Evolutionary conservation across 2,888 invertebrate genomes (phyloP).

Genomic region (Athripsodes cinereus): DNA sequence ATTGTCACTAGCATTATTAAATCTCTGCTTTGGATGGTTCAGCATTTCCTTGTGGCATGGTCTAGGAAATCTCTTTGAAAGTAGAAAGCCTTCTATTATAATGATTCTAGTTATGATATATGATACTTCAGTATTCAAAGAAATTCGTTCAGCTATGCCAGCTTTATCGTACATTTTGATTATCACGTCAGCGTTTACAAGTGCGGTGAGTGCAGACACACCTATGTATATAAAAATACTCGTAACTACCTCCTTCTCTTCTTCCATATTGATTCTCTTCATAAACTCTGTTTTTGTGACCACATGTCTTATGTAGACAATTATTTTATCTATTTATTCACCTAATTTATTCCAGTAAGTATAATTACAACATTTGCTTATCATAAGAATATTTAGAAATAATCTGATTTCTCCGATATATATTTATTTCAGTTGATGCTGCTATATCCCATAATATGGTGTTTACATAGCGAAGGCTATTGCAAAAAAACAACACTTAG

Average conservation of each 20-base stretch:
- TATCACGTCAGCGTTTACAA: constrained; percentile 54
- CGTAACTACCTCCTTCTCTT: too few species aligned
- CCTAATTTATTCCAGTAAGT: too few species aligned
- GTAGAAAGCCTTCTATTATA: constrained; percentile 49
- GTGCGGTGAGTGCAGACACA: constrained; percentile 53
- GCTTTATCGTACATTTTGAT: constrained; percentile 50
- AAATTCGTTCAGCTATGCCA: constrained; percentile 50
- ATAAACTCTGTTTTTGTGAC: too few species aligned
- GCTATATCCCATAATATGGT: constrained; percentile 44
- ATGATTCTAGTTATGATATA: constrained; percentile 56
- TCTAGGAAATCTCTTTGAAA: constrained; percentile 36
- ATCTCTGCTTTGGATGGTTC: constrained; percentile 51
- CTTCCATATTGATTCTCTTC: too few species aligned
- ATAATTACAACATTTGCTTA: too few species aligned
- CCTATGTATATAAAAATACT: too few species aligned
- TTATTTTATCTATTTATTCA: too few species aligned
- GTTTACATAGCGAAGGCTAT: constrained; percentile 39
- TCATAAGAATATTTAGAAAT: too few species aligned
- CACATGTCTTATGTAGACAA: too few species aligned
- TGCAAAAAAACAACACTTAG: constrained; percentile 46
- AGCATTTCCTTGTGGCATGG: constrained; percentile 53
- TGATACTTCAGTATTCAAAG: constrained; percentile 47
- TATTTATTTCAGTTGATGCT: constrained; percentile 43
- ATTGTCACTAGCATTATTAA: constrained; percentile 49
- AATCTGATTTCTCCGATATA: too few species aligned